Evolutionary conservation across 1,140 invertebrate species (phyloP), one percentile per base, ranked within the genome.

Genomic region (Sarcophaga bullata): DNA sequence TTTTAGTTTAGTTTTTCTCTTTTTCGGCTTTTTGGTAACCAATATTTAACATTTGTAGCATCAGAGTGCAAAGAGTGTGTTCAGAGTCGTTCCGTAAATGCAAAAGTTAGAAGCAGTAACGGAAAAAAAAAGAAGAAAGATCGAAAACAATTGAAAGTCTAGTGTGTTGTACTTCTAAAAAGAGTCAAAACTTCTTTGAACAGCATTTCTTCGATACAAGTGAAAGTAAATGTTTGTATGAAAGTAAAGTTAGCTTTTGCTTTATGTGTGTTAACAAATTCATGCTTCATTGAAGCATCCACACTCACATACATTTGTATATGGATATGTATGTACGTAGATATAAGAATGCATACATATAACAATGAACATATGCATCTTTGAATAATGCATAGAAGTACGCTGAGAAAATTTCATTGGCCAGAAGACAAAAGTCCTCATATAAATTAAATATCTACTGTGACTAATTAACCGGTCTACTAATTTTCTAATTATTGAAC

Each of bases 131-230:
- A n/a, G 7, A 19, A 68, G 19, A 62, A 62, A 13, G n/a, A 62
- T 15, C 15, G 11, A n/a, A 76, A 78, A 78, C 75, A 78, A 78
- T 78, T 78, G 75, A 78, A 78, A 78, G 75, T 78, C 75, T 25
- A 19, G 62, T 25, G 17, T 68, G n/a, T 68, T 68, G 17, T 68
- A 68, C 62, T 68, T 68, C 62, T 68, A 68, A 68, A 37, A 68
- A 68, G 13, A 68, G n/a, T 19, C 62, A 68, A 68, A 68, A 17
- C 62, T 68, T 78, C 47, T 52, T 78, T 76, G n/a, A 78, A 78
- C 62, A 68, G 10, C 62, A 68, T 68, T 19, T 78, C 75, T 49
- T 78, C 75, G 25, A 50, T 78, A 78, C 75, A 78, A 78, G 75
- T 78, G 75, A 78, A 78, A 78, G 75, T 78, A 19, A 37, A 78